These are phyloP conservation scores for Pelodiscus sinensis DNA, from an alignment of 2,113 vertebrate genomes.

Conservation along the genomic window DNA sequence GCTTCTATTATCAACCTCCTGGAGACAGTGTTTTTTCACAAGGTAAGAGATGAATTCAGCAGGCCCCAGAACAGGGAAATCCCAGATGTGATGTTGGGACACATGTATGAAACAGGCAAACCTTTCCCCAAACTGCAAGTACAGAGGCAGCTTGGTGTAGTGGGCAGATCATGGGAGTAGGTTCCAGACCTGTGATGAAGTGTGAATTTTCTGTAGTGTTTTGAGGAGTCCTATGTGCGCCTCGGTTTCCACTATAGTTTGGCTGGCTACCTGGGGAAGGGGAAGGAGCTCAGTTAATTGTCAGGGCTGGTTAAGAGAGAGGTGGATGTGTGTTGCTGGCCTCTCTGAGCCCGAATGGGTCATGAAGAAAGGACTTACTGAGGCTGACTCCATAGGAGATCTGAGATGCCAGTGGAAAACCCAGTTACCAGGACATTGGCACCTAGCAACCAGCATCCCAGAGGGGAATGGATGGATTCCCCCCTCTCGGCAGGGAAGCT, in stretches of 20 bases:
- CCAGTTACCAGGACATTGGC: not conserved
- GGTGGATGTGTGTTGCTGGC: not conserved
- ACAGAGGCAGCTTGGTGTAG: not conserved
- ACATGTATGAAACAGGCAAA: not conserved
- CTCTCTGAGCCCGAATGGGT: not conserved
- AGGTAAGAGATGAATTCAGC: slow-evolving; percentile 77
- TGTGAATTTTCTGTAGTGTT: not conserved
- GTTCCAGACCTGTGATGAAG: not conserved
- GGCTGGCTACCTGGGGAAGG: not conserved
- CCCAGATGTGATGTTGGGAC: not conserved
- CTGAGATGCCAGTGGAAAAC: not conserved
- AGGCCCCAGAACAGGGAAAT: not conserved
- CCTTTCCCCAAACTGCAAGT: not conserved
- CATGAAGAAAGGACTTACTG: not conserved
- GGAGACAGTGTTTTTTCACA: slow-evolving; percentile 92
- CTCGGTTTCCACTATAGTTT: not conserved
- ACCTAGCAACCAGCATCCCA: not conserved
- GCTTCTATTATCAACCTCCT: slow-evolving; percentile 94
- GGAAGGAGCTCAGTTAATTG: not conserved
- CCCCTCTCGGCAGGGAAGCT: not conserved
- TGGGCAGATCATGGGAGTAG: not conserved
- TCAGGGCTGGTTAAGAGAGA: not conserved
- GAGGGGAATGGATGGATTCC: not conserved
- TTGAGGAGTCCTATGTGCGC: not conserved
- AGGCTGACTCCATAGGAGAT: not conserved